A percentile compares a stretch with the other conserved stretches of the same genome.
These are phyloP conservation scores for Micromys minutus DNA, from an alignment of 2,113 vertebrate species.

Conservation along the genomic window DNA sequence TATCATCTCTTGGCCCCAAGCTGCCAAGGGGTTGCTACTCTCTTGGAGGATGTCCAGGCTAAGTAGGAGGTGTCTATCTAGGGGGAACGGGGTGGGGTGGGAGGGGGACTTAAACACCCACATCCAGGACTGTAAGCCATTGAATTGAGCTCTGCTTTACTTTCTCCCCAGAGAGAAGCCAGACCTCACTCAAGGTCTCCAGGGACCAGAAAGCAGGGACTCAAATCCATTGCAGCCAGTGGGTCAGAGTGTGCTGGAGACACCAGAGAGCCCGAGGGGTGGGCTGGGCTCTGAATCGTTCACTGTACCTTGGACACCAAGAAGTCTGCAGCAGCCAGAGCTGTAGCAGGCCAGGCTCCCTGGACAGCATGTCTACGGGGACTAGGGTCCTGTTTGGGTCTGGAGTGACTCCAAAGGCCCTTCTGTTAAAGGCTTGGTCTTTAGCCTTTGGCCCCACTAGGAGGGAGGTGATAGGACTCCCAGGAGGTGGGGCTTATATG, in stretches of 20 bases:
- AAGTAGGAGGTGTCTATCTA: no score
- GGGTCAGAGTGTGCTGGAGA: background rate
- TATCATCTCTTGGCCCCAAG: accelerated
- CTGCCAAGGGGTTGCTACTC: background rate
- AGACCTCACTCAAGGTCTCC: background rate
- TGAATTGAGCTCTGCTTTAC: background rate
- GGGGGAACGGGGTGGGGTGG: background rate
- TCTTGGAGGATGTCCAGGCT: background rate
- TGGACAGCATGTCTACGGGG: background rate
- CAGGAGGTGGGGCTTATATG: background rate
- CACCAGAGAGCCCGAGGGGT: no score
- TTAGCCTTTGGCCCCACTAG: background rate
- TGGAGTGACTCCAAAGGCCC: background rate
- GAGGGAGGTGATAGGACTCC: background rate
- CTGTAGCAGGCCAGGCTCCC: background rate
- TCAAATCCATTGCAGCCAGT: background rate
- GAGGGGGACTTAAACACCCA: background rate
- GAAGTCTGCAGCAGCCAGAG: background rate
- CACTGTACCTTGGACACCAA: background rate
- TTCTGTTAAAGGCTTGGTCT: background rate
- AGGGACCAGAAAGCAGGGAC: background rate
- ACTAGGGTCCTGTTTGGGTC: background rate
- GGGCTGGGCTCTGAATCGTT: background rate
- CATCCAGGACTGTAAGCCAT: background rate
- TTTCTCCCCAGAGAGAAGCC: background rate